Conservation (phyloP, 2,888 invertebrate genomes). For the Junonia oenone region DNA sequence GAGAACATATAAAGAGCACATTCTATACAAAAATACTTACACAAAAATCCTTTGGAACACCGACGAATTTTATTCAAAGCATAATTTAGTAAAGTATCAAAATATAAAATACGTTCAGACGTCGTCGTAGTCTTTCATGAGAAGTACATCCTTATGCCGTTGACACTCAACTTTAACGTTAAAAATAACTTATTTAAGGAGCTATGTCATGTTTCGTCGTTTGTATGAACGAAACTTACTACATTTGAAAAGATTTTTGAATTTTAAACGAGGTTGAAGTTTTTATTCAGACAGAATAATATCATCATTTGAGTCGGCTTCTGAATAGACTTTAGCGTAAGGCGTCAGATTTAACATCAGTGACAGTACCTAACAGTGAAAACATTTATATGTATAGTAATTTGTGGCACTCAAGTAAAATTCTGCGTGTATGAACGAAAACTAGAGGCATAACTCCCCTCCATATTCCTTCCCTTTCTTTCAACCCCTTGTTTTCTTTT, state of each 20-base stretch:
- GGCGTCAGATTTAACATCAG: background rate
- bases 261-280: background rate
- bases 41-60: background rate
- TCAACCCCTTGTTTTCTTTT: too few relatives aligned
- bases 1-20: too few relatives aligned
- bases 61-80: background rate
- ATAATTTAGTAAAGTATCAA: conserved; percentile 1
- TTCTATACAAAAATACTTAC: background rate
- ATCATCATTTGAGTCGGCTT: background rate
- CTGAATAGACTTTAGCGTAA: background rate
- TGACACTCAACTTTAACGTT: conserved; percentile 7
- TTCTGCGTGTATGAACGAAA: too few relatives aligned
- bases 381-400: too few relatives aligned
- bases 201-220: conserved; percentile 1
- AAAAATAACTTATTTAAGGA: conserved; percentile 13
- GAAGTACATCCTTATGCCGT: conserved; percentile 8
- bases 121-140: background rate
- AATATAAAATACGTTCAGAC: background rate
- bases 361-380: too few relatives aligned
- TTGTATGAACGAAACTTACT: background rate
- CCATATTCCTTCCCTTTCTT: too few relatives aligned
- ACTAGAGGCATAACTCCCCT: too few relatives aligned
- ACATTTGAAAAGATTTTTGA: background rate
- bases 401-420: too few relatives aligned
- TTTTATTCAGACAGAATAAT: background rate